These are phyloP conservation scores for Tachina lurida DNA, from an alignment of 2,888 invertebrate species.

Conservation along the genomic window DNA sequence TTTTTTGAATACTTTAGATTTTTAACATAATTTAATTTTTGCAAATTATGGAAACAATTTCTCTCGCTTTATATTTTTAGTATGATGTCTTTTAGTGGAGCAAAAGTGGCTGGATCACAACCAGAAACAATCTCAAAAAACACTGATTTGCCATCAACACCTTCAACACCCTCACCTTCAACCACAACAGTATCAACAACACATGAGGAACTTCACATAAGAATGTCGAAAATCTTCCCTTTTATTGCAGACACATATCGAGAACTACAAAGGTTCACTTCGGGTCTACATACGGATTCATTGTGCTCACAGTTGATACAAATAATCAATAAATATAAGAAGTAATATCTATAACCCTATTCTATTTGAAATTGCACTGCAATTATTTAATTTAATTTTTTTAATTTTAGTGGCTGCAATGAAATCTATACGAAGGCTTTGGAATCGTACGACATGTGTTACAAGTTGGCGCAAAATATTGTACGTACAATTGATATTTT, in stretches of 20 bases:
- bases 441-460: constrained; percentile 45
- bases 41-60: neutral
- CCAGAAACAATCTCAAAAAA: neutral
- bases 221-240: constrained; percentile 39
- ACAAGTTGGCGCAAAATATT: constrained; percentile 57
- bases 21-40: too few relatives aligned
- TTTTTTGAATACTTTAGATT: neutral
- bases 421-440: constrained; percentile 42
- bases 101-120: constrained; percentile 63
- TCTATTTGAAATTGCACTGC: neutral
- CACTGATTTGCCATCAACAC: neutral
- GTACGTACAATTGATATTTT: constrained; percentile 53
- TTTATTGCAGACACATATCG: constrained; percentile 61
- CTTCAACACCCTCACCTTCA: neutral
- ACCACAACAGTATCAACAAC: constrained; percentile 13
- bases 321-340: constrained; percentile 65
- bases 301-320: constrained; percentile 35
- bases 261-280: constrained; percentile 37
- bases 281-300: constrained; percentile 23
- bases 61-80: constrained; percentile 18
- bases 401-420: constrained; percentile 53
- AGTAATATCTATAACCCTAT: constrained; percentile 21
- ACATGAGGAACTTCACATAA: constrained; percentile 9
- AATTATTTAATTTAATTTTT: neutral
- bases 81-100: constrained; percentile 37